phyloP scores from a whole-genome alignment of 2,113 vertebrate genomes.

The Colaptes auratus region DNA sequence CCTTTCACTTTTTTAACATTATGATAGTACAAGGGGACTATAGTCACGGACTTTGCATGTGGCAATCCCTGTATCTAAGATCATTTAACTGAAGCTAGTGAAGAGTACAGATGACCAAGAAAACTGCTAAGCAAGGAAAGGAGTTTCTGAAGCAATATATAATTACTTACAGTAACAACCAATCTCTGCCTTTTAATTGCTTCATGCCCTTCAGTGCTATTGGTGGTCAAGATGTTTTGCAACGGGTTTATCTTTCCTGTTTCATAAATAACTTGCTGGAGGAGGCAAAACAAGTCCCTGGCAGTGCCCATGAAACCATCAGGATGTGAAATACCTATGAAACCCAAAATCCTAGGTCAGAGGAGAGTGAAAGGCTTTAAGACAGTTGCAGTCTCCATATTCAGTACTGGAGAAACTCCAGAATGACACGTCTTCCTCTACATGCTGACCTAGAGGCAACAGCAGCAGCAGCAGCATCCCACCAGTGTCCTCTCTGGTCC shows the following conservation, averaged over 20 bases:
- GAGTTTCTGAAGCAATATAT: not conserved
- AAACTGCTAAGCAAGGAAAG: not conserved
- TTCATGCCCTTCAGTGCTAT: not conserved
- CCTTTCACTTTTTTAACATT: not conserved
- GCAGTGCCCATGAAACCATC: not conserved
- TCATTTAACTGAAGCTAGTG: not conserved
- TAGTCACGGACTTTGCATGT: not conserved
- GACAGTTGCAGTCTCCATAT: not conserved
- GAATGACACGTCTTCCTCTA: not conserved
- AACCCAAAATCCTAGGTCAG: not conserved
- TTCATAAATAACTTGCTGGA: not conserved
- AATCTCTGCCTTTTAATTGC: not conserved
- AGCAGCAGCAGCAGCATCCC: not conserved
- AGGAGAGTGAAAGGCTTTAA: not conserved
- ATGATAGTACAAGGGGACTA: not conserved
- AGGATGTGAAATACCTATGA: not conserved
- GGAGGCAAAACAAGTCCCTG: not conserved
- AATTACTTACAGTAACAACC: not conserved
- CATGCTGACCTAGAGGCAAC: not conserved
- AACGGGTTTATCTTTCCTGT: not conserved
- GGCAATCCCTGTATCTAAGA: not conserved
- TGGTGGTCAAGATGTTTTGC: constrained; percentile 17
- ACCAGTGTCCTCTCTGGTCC: too few relatives aligned
- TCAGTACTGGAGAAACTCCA: not conserved
- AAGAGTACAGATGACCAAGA: not conserved